A percentile compares a stretch with the other conserved stretches of the same genome.
Conservation (phyloP, 2,888 invertebrate species). For the Diarsia rubi region DNA sequence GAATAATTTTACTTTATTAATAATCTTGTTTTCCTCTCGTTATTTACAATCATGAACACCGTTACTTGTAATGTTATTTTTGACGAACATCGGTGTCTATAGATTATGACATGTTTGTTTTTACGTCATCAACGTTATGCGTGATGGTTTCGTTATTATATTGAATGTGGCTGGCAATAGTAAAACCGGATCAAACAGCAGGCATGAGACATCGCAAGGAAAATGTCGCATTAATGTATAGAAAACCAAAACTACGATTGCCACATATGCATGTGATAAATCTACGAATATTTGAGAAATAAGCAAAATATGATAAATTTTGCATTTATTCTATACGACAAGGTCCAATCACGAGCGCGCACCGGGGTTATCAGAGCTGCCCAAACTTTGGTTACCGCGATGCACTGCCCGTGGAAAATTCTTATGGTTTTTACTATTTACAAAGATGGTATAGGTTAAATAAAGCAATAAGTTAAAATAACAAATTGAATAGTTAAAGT, state of each 20-base stretch:
- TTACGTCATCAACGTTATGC: conserved; percentile 9
- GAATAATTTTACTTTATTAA: not conserved
- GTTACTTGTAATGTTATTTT: conserved; percentile 17
- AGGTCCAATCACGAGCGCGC: conserved; percentile 38
- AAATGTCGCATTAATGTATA: conserved; percentile 30
- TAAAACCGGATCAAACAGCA: not conserved
- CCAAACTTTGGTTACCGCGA: not conserved
- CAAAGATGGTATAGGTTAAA: conserved; percentile 57
- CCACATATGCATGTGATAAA: conserved; percentile 55
- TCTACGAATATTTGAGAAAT: conserved; percentile 52
- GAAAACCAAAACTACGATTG: conserved; percentile 28
- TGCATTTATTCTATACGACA: conserved; percentile 59
- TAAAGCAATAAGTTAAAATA: conserved; percentile 64
- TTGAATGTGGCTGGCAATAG: conserved; percentile 16
- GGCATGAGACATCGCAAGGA: not conserved
- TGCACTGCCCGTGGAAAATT: conserved; percentile 17
- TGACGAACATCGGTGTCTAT: conserved; percentile 38
- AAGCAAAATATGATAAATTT: conserved; percentile 63
- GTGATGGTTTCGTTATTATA: conserved; percentile 3
- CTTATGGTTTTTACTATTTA: conserved; percentile 63
- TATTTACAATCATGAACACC: conserved; percentile 47
- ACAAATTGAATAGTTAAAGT: conserved; percentile 61
- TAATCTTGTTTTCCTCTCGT: conserved; percentile 20
- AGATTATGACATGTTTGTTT: conserved; percentile 34
- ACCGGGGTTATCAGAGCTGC: not conserved